Conservation (phyloP, 2,888 invertebrate genomes). For the Conomelus anceps region DNA sequence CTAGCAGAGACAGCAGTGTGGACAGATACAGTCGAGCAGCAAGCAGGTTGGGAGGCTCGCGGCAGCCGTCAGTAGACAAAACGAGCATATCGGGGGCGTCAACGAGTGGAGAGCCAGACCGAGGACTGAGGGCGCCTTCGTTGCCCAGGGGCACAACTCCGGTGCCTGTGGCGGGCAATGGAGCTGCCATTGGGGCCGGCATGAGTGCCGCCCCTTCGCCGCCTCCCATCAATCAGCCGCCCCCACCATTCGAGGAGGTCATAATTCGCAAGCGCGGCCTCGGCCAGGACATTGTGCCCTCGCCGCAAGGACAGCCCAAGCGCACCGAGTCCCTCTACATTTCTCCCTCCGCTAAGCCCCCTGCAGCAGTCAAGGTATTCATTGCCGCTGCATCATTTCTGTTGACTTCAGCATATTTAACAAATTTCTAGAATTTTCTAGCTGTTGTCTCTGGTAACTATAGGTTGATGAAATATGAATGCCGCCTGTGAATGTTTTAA, state of each 20-base stretch:
- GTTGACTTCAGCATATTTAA: too few species aligned
- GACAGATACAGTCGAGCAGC: conserved; percentile 71
- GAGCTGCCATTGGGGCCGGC: conserved; percentile 56
- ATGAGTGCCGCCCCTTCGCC: conserved; percentile 36
- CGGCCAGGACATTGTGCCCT: conserved; percentile 84
- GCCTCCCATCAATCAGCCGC: conserved; percentile 46
- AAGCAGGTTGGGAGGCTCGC: conserved; percentile 54
- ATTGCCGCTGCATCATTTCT: too few species aligned
- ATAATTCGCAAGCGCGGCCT: conserved; percentile 66
- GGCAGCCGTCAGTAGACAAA: conserved; percentile 73
- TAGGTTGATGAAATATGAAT: not conserved
- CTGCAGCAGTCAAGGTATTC: conserved; percentile 35
- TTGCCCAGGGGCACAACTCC: conserved; percentile 50
- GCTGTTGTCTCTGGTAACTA: not conserved
- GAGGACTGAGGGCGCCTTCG: conserved; percentile 38
- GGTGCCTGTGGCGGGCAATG: conserved; percentile 54
- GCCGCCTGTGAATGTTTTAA: not conserved
- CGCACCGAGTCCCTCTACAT: conserved; percentile 85
- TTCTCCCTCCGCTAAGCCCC: conserved; percentile 45
- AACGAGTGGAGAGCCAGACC: conserved; percentile 43
- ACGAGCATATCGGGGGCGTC: conserved; percentile 41
- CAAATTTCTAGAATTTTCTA: too few species aligned
- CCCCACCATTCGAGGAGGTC: conserved; percentile 74
- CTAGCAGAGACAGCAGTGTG: conserved; percentile 79
- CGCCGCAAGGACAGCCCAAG: conserved; percentile 73